Conservation (phyloP, 2,113 vertebrate species). For the Erpornis zantholeuca region DNA sequence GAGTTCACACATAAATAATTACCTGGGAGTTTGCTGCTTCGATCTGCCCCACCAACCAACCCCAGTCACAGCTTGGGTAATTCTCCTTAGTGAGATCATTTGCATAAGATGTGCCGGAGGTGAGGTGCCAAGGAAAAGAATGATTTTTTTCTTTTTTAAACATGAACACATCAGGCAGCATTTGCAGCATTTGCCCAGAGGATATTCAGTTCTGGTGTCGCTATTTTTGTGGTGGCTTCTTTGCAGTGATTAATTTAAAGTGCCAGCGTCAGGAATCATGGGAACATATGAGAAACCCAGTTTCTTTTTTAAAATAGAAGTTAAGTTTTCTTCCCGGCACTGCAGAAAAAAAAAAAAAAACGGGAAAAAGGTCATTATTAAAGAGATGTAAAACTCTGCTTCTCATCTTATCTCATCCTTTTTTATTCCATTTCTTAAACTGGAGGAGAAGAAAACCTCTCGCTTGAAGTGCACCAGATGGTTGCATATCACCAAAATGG, state of each 20-base stretch:
- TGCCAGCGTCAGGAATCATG: conserved; percentile 17
- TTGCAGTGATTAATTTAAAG: conserved; percentile 46
- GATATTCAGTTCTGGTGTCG: neutral
- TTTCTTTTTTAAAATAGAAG: conserved; percentile 41
- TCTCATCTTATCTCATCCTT: neutral
- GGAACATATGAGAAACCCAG: neutral
- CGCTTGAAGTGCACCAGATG: neutral
- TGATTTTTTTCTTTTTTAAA: neutral
- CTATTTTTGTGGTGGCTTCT: neutral
- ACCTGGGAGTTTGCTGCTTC: neutral
- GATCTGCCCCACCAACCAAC: neutral
- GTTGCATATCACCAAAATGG: neutral
- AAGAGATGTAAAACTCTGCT: neutral
- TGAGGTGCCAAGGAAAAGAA: neutral
- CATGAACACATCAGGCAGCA: neutral
- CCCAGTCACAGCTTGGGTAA: neutral
- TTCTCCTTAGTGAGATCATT: neutral
- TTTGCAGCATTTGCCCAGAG: conserved; percentile 31
- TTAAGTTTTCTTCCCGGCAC: neutral
- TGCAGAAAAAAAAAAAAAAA: neutral
- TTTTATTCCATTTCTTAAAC: neutral
- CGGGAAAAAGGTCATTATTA: conserved; percentile 34
- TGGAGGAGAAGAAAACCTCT: conserved; percentile 21
- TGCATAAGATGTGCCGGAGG: neutral
- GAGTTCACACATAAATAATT: neutral